A percentile compares a stretch with the other conserved stretches of the same genome.
These are phyloP conservation scores for Choloepus hoffmanni DNA, from an alignment of 2,113 vertebrate genomes.

Conservation along the genomic window DNA sequence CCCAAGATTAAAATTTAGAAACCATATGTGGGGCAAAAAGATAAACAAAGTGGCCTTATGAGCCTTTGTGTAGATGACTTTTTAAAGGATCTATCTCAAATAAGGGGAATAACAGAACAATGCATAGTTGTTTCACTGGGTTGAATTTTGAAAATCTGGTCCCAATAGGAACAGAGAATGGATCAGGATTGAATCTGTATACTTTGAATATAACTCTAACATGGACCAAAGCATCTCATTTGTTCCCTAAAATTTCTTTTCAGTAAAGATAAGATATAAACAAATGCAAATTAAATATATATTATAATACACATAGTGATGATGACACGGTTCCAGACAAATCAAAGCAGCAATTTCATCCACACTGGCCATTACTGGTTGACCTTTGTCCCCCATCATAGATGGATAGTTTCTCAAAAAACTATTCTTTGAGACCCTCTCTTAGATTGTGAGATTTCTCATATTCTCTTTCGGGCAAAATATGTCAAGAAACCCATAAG, in stretches of 20 bases:
- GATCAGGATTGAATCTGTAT: constrained; percentile 37
- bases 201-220: constrained; percentile 1
- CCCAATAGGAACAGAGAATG: constrained; percentile 33
- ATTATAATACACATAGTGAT: background rate
- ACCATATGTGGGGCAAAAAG: background rate
- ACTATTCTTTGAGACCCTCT: constrained; percentile 64
- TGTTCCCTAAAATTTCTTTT: background rate
- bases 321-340: constrained; percentile 8
- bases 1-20: constrained; percentile 29
- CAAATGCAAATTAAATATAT: background rate
- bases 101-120: background rate
- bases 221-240: constrained; percentile 10
- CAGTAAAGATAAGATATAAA: constrained; percentile 30
- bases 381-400: constrained; percentile 37
- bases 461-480: background rate
- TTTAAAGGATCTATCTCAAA: background rate
- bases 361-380: constrained; percentile 38
- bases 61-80: constrained; percentile 44
- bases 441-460: constrained; percentile 54
- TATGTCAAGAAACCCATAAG: background rate
- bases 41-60: background rate
- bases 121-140: constrained; percentile 24
- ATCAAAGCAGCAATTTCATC: constrained; percentile 59
- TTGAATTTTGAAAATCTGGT: constrained; percentile 68
- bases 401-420: constrained; percentile 50